Conservation (phyloP, 2,113 vertebrate genomes). For the Machaerirhynchus nigripectus region DNA sequence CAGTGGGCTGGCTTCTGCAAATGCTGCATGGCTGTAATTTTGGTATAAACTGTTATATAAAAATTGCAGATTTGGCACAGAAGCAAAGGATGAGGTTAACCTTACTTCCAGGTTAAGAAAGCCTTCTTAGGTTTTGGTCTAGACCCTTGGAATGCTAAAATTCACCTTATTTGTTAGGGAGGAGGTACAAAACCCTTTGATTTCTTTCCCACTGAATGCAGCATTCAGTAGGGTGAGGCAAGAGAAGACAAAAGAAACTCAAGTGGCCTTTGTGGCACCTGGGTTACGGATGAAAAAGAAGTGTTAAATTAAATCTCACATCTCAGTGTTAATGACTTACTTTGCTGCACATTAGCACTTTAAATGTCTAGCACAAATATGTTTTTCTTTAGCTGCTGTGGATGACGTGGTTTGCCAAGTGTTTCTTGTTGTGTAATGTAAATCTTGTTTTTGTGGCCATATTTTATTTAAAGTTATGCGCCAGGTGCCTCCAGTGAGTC, state of each 20-base stretch:
- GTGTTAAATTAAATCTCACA: not conserved
- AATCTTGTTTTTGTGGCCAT: not conserved
- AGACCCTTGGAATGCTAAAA: not conserved
- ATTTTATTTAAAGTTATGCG: not conserved
- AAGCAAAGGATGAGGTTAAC: not conserved
- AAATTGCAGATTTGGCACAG: not conserved
- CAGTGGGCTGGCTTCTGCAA: not conserved
- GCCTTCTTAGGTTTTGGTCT: not conserved
- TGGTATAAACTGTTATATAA: not conserved
- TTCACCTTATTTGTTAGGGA: not conserved
- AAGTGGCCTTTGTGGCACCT: not conserved
- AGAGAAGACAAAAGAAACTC: not conserved
- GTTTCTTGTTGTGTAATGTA: not conserved
- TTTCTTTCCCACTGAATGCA: not conserved
- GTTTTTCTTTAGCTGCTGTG: not conserved
- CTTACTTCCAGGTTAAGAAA: not conserved
- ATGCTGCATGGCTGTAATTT: not conserved
- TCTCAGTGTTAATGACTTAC: constrained; percentile 4
- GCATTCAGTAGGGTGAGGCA: not conserved
- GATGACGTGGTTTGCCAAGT: not conserved
- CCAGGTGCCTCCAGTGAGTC: not conserved
- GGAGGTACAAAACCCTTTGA: not conserved
- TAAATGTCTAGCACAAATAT: not conserved
- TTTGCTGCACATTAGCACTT: not conserved
- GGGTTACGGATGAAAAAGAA: not conserved